These are phyloP conservation scores for Dysdera silvatica DNA, from an alignment of 1,140 invertebrate species.

Conservation along the genomic window DNA sequence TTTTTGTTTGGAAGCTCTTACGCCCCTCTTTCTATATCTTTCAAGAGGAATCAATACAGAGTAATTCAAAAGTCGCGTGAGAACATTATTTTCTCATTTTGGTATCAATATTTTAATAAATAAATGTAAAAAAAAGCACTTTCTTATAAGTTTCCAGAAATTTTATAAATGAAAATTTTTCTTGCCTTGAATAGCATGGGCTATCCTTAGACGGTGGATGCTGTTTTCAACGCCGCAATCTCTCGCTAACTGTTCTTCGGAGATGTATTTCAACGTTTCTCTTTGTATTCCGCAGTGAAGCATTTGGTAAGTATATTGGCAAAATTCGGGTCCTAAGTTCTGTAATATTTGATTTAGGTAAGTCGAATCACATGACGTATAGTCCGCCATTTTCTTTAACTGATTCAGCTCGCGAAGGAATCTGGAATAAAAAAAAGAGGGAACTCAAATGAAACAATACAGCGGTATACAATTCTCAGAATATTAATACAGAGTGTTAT, in stretches of 20 bases:
- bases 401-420: constrained; percentile 91
- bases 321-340: constrained; percentile 78
- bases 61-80: too few species aligned
- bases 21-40: too few species aligned
- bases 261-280: constrained; percentile 59
- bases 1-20: too few species aligned
- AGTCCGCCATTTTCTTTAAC: constrained; percentile 94
- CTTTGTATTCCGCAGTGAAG: constrained; percentile 88
- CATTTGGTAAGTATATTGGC: constrained; percentile 95
- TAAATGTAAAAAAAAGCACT: too few species aligned
- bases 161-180: too few species aligned
- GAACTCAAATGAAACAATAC: too few species aligned
- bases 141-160: too few species aligned
- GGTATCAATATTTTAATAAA: too few species aligned
- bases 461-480: too few species aligned
- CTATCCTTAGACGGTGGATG: constrained; percentile 83
- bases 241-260: constrained; percentile 78
- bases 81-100: too few species aligned
- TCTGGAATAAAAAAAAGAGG: constrained; percentile 46
- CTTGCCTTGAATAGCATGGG: constrained; percentile 74
- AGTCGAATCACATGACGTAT: constrained; percentile 84
- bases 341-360: constrained; percentile 86
- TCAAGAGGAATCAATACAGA: too few species aligned
- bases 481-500: too few species aligned
- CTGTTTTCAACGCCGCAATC: constrained; percentile 91